Conservation (phyloP, 1,140 invertebrate genomes). For the Nasonia longicornis region DNA sequence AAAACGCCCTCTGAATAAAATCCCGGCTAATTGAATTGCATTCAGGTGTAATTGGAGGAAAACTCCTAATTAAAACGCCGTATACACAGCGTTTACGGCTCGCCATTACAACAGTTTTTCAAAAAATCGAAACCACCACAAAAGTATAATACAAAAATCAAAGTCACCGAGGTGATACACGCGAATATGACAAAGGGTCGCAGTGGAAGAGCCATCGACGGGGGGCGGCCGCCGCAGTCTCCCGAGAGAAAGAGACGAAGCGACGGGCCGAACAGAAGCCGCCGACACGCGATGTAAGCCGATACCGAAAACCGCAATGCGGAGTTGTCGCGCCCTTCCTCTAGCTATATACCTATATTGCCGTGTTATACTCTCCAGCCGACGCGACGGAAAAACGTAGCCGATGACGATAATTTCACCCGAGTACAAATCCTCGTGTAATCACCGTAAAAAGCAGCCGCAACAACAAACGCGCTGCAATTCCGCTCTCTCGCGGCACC, state of each 20-base stretch:
- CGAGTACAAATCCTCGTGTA: too few relatives aligned
- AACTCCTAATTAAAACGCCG: conserved; percentile 37
- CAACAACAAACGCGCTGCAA: too few relatives aligned
- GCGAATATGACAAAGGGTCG: not conserved
- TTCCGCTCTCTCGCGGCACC: too few relatives aligned
- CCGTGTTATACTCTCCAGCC: too few relatives aligned
- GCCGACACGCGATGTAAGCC: conserved; percentile 34
- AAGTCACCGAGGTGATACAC: not conserved
- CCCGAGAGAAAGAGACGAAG: not conserved
- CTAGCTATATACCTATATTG: not conserved
- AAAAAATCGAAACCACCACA: not conserved
- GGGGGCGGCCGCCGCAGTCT: not conserved
- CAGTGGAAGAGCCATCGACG: too few relatives aligned
- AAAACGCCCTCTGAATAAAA: not conserved
- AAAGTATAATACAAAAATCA: not conserved
- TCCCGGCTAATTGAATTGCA: conserved; percentile 29
- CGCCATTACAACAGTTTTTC: not conserved
- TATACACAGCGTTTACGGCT: too few relatives aligned
- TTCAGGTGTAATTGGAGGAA: conserved; percentile 35
- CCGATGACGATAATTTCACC: too few relatives aligned
- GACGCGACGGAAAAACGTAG: too few relatives aligned
- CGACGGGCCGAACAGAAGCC: not conserved
- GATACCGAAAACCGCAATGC: conserved; percentile 41
- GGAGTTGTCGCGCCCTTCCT: conserved; percentile 7
- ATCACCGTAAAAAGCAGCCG: too few relatives aligned